Percentiles rank a stretch among this genome's conserved stretches.
Evolutionary conservation across 2,113 vertebrate genomes (phyloP).

Genomic region (Myotis yumanensis): DNA sequence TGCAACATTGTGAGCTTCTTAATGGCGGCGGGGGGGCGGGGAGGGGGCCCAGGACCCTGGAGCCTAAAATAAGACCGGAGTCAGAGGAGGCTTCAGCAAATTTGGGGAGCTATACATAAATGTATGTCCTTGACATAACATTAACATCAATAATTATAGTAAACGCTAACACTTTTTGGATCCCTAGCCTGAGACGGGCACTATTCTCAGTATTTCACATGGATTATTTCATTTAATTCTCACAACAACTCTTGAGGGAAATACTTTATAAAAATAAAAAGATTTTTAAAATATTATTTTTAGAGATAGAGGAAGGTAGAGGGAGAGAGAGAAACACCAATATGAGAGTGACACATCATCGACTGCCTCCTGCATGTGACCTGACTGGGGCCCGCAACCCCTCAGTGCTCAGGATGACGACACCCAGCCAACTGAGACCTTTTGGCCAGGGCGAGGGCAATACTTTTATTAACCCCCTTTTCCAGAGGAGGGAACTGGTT

Average conservation of each 20-base stretch:
- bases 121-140: neutral
- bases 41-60: neutral
- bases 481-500: neutral
- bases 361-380: neutral
- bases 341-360: neutral
- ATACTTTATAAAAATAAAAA: neutral
- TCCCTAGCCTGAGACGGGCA: neutral
- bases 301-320: neutral
- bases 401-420: neutral
- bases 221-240: constrained; percentile 31
- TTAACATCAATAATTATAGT: neutral
- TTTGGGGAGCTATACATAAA: neutral
- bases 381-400: neutral
- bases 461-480: neutral
- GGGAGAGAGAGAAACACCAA: neutral
- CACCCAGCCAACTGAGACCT: neutral
- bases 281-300: neutral
- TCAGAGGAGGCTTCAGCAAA: neutral
- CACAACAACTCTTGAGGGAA: neutral
- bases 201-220: neutral
- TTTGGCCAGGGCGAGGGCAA: neutral
- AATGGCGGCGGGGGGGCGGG: neutral
- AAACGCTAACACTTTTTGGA: neutral
- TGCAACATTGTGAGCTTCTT: neutral
- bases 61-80: neutral